Conservation (phyloP, 1,140 invertebrate species). For the Drosophila navojoa region DNA sequence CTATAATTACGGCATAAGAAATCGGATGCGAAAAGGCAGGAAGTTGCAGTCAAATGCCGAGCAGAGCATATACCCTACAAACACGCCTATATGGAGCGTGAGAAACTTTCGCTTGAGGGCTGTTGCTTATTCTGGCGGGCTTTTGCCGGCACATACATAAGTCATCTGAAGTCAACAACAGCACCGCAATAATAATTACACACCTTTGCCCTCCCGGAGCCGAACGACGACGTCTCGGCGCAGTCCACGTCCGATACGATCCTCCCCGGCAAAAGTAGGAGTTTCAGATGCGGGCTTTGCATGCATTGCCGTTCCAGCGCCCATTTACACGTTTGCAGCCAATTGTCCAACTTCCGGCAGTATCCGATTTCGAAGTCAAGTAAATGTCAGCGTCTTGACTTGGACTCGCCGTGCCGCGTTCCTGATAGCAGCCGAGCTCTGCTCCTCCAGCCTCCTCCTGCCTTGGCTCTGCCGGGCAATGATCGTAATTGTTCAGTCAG, state of each 20-base stretch:
- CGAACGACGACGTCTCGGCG: not conserved
- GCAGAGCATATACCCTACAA: constrained; percentile 16
- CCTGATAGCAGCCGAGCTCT: too few species aligned
- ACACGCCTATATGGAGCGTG: constrained; percentile 45
- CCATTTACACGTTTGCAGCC: constrained; percentile 54
- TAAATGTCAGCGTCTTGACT: constrained; percentile 70
- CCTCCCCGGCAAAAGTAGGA: constrained; percentile 48
- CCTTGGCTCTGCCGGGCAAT: constrained; percentile 3
- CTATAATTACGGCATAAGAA: constrained; percentile 41
- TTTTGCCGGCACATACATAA: constrained; percentile 52
- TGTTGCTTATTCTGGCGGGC: constrained; percentile 64
- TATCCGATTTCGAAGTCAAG: constrained; percentile 74
- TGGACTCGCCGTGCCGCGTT: not conserved
- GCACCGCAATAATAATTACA: constrained; percentile 69
- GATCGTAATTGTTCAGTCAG: constrained; percentile 71
- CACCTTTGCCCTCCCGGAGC: constrained; percentile 41
- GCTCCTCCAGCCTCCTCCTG: constrained; percentile 3
- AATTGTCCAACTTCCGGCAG: constrained; percentile 75
- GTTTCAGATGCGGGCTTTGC: constrained; percentile 26
- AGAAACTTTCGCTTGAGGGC: constrained; percentile 56
- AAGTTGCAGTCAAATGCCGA: constrained; percentile 60
- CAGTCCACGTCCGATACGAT: not conserved
- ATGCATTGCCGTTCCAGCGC: constrained; percentile 26
- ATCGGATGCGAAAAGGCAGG: constrained; percentile 44
- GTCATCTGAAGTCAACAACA: constrained; percentile 58